A percentile compares a stretch with the other conserved stretches of the same genome.
phyloP scores from a whole-genome alignment of 2,888 invertebrate species.

The Nysson spinosus region DNA sequence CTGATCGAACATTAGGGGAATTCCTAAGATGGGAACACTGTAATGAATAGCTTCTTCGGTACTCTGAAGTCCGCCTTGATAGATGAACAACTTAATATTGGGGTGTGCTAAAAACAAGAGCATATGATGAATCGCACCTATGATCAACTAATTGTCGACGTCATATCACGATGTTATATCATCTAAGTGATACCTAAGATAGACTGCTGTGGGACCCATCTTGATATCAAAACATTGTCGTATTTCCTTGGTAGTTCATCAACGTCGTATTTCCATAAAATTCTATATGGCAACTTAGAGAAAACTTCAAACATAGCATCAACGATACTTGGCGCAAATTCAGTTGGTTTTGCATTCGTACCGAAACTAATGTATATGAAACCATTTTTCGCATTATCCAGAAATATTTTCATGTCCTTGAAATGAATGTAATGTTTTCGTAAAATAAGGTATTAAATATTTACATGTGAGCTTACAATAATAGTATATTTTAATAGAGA shows the following conservation, averaged over 20 bases:
- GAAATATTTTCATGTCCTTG: slow-evolving; percentile 45
- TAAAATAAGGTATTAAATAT: no score
- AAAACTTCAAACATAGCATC: slow-evolving; percentile 47
- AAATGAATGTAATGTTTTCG: neutral
- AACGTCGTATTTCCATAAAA: slow-evolving; percentile 59
- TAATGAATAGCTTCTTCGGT: slow-evolving; percentile 59
- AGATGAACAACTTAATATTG: slow-evolving; percentile 61
- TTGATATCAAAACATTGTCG: slow-evolving; percentile 44
- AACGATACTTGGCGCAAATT: slow-evolving; percentile 21
- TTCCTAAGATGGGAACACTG: slow-evolving; percentile 57
- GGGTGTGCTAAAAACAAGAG: slow-evolving; percentile 49
- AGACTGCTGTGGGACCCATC: slow-evolving; percentile 59
- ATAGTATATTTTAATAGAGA: no score
- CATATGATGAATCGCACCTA: no score
- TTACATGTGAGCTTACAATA: no score
- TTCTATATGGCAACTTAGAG: slow-evolving; percentile 47
- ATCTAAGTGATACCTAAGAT: slow-evolving; percentile 55
- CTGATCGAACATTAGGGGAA: slow-evolving; percentile 57
- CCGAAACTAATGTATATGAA: slow-evolving; percentile 63
- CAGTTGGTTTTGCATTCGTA: slow-evolving; percentile 32
- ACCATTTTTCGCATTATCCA: slow-evolving; percentile 53
- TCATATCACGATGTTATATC: neutral
- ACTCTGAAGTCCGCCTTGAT: slow-evolving; percentile 63
- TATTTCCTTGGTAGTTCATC: slow-evolving; percentile 24
- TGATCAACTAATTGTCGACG: no score